These are phyloP conservation scores for Sceloporus tristichus DNA, from an alignment of 2,113 vertebrate species.

Conservation along the genomic window DNA sequence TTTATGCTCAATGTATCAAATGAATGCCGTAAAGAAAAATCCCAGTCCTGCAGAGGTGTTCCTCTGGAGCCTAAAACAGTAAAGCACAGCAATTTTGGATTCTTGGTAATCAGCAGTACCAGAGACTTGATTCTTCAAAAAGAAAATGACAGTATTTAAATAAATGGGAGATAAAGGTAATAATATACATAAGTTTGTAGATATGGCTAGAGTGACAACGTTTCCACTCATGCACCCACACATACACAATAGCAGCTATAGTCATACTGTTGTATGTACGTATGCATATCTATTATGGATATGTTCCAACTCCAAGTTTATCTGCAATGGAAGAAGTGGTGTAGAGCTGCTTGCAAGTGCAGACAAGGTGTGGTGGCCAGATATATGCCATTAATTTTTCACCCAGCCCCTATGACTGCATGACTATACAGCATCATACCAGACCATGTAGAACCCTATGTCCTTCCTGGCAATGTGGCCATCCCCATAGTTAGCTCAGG, in stretches of 20 bases:
- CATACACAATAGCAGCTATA: background rate
- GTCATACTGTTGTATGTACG: background rate
- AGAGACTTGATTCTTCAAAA: background rate
- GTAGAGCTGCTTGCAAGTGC: background rate
- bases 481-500: background rate
- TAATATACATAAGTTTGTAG: background rate
- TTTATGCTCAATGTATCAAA: background rate
- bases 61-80: background rate
- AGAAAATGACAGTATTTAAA: constrained; percentile 4
- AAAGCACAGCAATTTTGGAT: background rate
- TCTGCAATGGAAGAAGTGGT: background rate
- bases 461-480: background rate
- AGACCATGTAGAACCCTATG: background rate
- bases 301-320: background rate
- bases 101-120: background rate
- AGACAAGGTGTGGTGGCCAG: background rate
- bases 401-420: background rate
- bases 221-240: background rate
- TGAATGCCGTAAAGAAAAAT: background rate
- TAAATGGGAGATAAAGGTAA: constrained; percentile 20
- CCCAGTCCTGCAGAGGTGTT: background rate
- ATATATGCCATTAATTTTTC: background rate
- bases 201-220: background rate
- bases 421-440: background rate
- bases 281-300: background rate